Evolutionary conservation across 1,140 invertebrate species (phyloP).

Genomic region (Ladona fulva): DNA sequence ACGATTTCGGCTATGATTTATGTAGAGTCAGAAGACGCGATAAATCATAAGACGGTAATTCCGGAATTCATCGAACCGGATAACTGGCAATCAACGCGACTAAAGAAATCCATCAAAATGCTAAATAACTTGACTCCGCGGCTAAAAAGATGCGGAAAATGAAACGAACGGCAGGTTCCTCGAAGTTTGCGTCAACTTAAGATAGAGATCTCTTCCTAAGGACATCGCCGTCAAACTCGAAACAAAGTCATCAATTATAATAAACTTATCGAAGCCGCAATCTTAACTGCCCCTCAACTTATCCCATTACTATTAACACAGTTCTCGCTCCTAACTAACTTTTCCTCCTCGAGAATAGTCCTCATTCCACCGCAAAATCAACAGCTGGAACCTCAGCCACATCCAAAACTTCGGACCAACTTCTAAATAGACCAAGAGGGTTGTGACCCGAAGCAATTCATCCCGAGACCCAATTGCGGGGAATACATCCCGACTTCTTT

Average conservation of each 20-base stretch:
- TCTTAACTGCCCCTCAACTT: neutral
- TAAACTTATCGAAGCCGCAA: neutral
- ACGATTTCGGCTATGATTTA: too few species aligned
- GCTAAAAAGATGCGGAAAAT: too few species aligned
- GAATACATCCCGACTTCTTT: neutral
- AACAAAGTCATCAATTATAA: neutral
- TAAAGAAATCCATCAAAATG: too few species aligned
- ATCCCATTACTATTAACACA: neutral
- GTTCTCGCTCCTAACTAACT: neutral
- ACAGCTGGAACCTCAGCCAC: neutral
- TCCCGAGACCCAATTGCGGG: neutral
- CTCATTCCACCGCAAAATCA: neutral
- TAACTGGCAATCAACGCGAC: too few species aligned
- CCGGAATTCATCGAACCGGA: too few species aligned
- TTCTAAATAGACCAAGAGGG: conserved; percentile 6
- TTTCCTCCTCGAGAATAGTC: neutral
- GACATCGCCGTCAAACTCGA: neutral
- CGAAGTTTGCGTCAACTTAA: too few species aligned
- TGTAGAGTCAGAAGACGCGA: too few species aligned
- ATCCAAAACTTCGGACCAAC: neutral
- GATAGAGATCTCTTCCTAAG: neutral
- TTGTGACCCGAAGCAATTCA: neutral
- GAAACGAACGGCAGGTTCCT: too few species aligned
- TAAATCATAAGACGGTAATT: too few species aligned
- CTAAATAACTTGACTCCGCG: too few species aligned